Conservation (phyloP, 2,888 invertebrate genomes). For the Cyclophora punctaria region DNA sequence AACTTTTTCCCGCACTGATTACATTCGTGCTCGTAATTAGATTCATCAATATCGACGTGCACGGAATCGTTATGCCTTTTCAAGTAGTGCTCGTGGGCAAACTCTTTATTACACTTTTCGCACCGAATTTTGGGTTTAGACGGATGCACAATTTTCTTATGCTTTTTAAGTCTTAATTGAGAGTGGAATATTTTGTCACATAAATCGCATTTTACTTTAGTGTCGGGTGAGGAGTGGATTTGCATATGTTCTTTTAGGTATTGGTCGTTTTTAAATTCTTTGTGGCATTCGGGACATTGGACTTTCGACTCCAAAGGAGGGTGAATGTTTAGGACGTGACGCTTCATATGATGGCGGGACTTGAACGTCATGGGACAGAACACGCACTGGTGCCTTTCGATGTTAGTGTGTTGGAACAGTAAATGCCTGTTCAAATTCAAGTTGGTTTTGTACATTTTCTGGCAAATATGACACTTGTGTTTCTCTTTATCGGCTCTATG, state of each 20-base stretch:
- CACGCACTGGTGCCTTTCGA: constrained; percentile 56
- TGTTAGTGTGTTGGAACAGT: constrained; percentile 55
- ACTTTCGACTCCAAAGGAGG: constrained; percentile 66
- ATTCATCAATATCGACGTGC: constrained; percentile 54
- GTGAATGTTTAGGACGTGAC: constrained; percentile 63
- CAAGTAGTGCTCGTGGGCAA: constrained; percentile 61
- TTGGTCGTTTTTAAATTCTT: constrained; percentile 67
- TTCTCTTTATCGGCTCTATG: constrained; percentile 52
- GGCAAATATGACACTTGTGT: constrained; percentile 52
- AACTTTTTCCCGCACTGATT: constrained; percentile 62
- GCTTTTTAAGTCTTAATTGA: constrained; percentile 57
- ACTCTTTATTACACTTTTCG: constrained; percentile 62
- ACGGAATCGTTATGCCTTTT: constrained; percentile 56
- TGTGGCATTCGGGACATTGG: constrained; percentile 57
- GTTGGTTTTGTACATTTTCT: constrained; percentile 55
- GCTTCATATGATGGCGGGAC: constrained; percentile 62
- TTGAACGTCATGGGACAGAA: constrained; percentile 67
- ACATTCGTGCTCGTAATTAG: constrained; percentile 56
- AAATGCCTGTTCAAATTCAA: constrained; percentile 56
- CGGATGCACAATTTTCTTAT: constrained; percentile 64
- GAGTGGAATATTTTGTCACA: constrained; percentile 65
- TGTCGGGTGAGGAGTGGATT: constrained; percentile 54
- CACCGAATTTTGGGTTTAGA: constrained; percentile 56
- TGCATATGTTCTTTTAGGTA: constrained; percentile 68
- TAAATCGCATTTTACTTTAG: constrained; percentile 60